Conservation (phyloP, 2,888 invertebrate genomes). For the Acleris holmiana region DNA sequence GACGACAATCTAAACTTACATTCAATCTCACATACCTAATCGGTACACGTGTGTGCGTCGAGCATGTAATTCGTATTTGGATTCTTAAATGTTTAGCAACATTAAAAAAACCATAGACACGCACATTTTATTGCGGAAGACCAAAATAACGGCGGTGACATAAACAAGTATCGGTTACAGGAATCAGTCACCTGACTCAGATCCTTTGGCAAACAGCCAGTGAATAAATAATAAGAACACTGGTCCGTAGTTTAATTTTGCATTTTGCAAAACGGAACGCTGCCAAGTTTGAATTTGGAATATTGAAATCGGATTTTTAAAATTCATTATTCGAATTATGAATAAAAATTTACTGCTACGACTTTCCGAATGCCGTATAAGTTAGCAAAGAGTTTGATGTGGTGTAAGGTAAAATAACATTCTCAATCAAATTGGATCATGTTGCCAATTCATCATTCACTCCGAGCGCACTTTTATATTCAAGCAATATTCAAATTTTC, state of each 20-base stretch:
- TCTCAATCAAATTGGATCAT: no score
- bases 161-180: constrained; percentile 21
- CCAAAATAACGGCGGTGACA: constrained; percentile 20
- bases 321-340: not conserved
- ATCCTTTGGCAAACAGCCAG: constrained; percentile 24
- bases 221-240: constrained; percentile 14
- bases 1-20: no score
- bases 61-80: no score
- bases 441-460: no score
- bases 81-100: no score
- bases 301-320: not conserved
- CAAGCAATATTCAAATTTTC: no score
- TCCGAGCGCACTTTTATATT: no score
- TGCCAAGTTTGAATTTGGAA: constrained; percentile 24
- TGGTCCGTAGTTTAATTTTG: constrained; percentile 10
- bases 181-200: constrained; percentile 23
- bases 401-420: no score
- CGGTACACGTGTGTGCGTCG: no score
- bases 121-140: constrained; percentile 16
- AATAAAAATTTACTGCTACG: not conserved
- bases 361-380: no score
- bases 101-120: not conserved
- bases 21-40: no score
- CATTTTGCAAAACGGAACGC: constrained; percentile 15
- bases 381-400: no score